Evolutionary conservation across 2,888 invertebrate species (phyloP).

Genomic region (Epistrophe eligans): DNA sequence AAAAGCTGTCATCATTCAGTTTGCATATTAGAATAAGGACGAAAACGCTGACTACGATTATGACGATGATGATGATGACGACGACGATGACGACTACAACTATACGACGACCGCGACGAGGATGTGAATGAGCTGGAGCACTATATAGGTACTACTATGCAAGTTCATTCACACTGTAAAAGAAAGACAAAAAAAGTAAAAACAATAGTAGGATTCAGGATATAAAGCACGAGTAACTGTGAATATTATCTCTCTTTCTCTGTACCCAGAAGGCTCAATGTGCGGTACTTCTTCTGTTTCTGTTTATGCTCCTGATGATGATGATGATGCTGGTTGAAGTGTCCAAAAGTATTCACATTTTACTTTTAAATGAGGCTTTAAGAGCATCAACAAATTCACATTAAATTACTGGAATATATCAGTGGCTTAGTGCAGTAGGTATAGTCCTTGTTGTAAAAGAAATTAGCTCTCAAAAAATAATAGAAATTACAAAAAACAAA

Average conservation of each 20-base stretch:
- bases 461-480: slow-evolving; percentile 53
- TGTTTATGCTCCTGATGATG: slow-evolving; percentile 3
- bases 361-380: slow-evolving; percentile 66
- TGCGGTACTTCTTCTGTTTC: slow-evolving; percentile 4
- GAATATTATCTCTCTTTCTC: slow-evolving; percentile 20
- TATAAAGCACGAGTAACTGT: slow-evolving; percentile 23
- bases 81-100: slow-evolving; percentile 3
- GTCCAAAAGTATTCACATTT: slow-evolving; percentile 68
- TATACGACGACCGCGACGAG: slow-evolving; percentile 14
- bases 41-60: slow-evolving; percentile 8
- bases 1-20: slow-evolving; percentile 54
- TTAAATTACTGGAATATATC: slow-evolving; percentile 50
- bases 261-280: slow-evolving; percentile 41
- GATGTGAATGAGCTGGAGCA: slow-evolving; percentile 35
- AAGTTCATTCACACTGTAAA: slow-evolving; percentile 69
- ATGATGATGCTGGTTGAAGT: slow-evolving; percentile 10
- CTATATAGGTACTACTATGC: slow-evolving; percentile 22
- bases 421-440: neutral
- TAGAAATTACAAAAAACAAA: slow-evolving; percentile 17
- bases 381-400: slow-evolving; percentile 51
- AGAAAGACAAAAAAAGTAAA: slow-evolving; percentile 27
- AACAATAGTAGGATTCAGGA: slow-evolving; percentile 51
- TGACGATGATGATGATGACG: slow-evolving; percentile 9
- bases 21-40: slow-evolving; percentile 44
- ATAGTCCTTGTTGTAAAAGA: slow-evolving; percentile 45